Conservation (phyloP, 2,888 invertebrate species). For the Sceliomorpha sp. region DNA sequence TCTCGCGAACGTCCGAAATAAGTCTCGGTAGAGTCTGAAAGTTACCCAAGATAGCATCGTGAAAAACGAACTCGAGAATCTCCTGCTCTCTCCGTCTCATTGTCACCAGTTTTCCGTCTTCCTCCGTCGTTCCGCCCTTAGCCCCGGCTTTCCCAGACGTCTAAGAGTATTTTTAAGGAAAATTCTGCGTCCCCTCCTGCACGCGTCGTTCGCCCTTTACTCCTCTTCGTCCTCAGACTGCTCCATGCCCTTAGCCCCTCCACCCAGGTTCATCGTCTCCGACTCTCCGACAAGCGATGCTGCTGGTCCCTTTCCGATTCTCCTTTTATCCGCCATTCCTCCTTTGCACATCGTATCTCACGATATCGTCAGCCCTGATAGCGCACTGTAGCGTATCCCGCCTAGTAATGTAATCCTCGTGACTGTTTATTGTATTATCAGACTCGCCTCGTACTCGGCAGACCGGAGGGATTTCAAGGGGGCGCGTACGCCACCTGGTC, state of each 20-base stretch:
- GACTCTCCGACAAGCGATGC: no score
- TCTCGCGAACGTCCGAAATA: constrained; percentile 36
- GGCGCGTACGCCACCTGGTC: background rate
- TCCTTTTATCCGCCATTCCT: background rate
- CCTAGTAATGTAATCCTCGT: constrained; percentile 32
- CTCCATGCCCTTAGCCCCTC: constrained; percentile 35
- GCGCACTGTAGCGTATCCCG: no score
- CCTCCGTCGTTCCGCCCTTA: constrained; percentile 16
- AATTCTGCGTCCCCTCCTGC: constrained; percentile 35
- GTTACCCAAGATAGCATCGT: constrained; percentile 44
- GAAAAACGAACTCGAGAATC: constrained; percentile 43
- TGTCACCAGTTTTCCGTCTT: constrained; percentile 15
- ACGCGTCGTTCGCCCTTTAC: constrained; percentile 43
- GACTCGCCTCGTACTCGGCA: constrained; percentile 19
- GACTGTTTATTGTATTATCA: constrained; percentile 43
- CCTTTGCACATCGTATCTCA: constrained; percentile 19
- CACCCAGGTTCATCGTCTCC: constrained; percentile 21
- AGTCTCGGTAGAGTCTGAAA: constrained; percentile 37
- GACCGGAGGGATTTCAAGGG: constrained; percentile 6
- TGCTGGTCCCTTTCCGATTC: background rate
- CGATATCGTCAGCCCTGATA: constrained; percentile 22
- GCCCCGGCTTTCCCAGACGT: constrained; percentile 44
- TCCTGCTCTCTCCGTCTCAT: constrained; percentile 14
- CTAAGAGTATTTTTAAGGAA: constrained; percentile 54
- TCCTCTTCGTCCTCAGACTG: constrained; percentile 54